Base-by-base conservation (phyloP, 2,113 vertebrate genomes). In the Sceloporus tristichus region DNA sequence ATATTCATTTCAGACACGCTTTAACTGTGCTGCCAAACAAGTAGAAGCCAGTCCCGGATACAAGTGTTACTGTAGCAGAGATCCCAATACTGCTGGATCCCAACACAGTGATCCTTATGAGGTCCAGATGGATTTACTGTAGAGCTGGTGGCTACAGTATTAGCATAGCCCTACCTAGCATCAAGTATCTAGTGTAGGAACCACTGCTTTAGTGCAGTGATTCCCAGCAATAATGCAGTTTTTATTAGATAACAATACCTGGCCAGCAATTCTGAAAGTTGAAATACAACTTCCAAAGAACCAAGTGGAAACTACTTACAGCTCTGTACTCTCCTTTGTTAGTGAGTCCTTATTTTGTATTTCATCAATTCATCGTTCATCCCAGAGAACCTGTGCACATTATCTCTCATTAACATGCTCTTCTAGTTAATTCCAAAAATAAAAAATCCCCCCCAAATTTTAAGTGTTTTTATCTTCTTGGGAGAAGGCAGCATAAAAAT, bases 51-150 rank as follows among this genome's bases (percentile, higher is more conserved):
- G 11, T 62, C 23, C 25, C 85, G 77, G 56, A 29, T 74, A 74
- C 29, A 59, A 59, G 53, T 40, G 53, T 75, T n/a, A 85, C 25
- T 74, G 56, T 59, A 6, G 21, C n/a, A 75, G n/a, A 74, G 42
- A 9, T 8, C 68, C 48, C 23, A 27, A 82, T 6, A 9, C 0
- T 8, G 0, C 0, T 54, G 62, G 23, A 66, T 54, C 4, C 19
- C 11, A n/a, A 9, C 23, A 85, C 9, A 66, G 56, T 27, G 27
- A 21, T 1, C 21, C 84, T 0, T n/a, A 34, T 59, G 84, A 9
- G 79, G 75, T 27, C 0, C 1, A 27, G 16, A 59, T 75, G 3
- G 40, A 56, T 82, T 71, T 71, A 34, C n/a, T 78, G 38, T 0
- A 1, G 27, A 84, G 48, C 14, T 13, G 1, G 5, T 10, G 19